Conservation (phyloP, 1,140 invertebrate genomes). For the Ostrea denselamellosa region DNA sequence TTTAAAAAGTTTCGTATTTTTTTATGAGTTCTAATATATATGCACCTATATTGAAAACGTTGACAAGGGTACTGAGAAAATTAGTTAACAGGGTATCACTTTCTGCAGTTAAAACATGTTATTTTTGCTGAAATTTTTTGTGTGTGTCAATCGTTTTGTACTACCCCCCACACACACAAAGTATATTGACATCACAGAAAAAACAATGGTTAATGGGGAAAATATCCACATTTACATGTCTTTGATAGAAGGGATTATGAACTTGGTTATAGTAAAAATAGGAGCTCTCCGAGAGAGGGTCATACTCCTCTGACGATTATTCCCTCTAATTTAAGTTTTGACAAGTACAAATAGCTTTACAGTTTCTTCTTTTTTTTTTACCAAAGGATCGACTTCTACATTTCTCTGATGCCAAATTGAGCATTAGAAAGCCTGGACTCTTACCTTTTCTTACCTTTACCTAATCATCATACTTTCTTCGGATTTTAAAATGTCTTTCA, state of each 20-base stretch:
- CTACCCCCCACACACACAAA: too few relatives aligned
- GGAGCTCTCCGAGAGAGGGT: neutral
- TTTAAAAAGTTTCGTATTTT: neutral
- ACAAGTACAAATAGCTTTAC: neutral
- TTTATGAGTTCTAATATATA: neutral
- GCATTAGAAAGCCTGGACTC: neutral
- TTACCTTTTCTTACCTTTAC: neutral
- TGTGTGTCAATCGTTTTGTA: too few relatives aligned
- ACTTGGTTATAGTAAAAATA: neutral
- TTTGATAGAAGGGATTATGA: neutral
- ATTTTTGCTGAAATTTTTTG: neutral
- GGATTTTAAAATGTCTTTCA: conserved; percentile 22
- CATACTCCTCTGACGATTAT: neutral
- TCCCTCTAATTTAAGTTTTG: neutral
- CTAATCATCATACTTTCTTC: neutral
- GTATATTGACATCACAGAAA: too few relatives aligned
- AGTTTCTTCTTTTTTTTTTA: neutral
- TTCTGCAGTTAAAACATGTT: neutral
- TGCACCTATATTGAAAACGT: neutral
- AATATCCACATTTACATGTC: neutral
- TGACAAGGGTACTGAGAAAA: neutral
- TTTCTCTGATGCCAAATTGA: conserved; percentile 3
- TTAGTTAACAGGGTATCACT: neutral
- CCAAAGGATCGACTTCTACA: conserved; percentile 1
- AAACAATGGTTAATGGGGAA: neutral